Evolutionary conservation across 2,797 vertebrate genomes (phyloP).

Genomic region (Rhadinocentrus ornatus): DNA sequence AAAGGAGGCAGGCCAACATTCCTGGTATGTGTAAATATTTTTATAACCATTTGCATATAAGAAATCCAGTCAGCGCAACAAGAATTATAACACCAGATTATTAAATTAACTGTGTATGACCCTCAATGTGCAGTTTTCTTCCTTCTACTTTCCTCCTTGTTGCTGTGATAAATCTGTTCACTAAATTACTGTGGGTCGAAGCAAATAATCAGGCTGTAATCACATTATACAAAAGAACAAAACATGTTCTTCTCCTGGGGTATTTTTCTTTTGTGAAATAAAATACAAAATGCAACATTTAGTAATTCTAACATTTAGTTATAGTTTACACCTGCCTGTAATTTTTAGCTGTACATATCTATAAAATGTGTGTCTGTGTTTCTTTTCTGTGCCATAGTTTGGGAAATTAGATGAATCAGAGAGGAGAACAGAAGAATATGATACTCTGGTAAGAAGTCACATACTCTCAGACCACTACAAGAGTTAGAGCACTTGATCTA

Average conservation of each 20-base stretch:
- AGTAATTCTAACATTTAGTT: neutral
- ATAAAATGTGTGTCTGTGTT: constrained; percentile 1
- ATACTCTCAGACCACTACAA: neutral
- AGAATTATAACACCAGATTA: neutral
- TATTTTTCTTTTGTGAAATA: neutral
- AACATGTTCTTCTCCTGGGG: neutral
- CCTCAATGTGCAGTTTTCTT: neutral
- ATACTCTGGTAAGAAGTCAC: constrained; percentile 87
- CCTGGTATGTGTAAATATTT: constrained; percentile 64
- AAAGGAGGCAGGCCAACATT: constrained; percentile 86
- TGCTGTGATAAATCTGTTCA: neutral
- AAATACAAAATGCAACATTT: neutral
- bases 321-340: neutral
- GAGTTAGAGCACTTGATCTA: too few relatives aligned
- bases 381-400: constrained; percentile 82
- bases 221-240: neutral
- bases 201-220: neutral
- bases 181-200: neutral
- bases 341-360: neutral
- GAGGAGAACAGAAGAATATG: constrained; percentile 93
- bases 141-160: too few relatives aligned
- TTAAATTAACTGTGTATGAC: neutral
- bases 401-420: constrained; percentile 92
- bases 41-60: neutral
- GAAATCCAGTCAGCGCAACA: neutral